These are phyloP conservation scores for Ladona fulva DNA, from an alignment of 1,140 invertebrate species.

Conservation along the genomic window DNA sequence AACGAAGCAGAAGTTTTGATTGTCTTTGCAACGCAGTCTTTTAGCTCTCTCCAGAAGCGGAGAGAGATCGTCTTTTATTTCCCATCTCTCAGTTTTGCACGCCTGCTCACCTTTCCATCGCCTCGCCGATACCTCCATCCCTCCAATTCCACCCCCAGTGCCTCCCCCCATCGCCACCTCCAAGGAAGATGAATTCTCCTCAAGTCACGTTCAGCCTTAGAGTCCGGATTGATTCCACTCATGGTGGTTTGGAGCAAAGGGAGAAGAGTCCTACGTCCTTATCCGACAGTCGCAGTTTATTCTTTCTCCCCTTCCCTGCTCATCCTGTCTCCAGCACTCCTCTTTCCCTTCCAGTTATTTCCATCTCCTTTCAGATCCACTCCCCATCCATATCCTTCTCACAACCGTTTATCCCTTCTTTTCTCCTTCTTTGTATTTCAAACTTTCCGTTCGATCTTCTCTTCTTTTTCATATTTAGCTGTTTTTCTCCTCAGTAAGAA, in stretches of 20 bases:
- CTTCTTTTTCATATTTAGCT: background rate
- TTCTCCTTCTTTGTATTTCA: background rate
- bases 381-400: background rate
- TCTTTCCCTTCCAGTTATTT: background rate
- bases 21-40: background rate
- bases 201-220: background rate
- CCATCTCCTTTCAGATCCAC: background rate
- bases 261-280: background rate
- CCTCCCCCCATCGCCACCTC: background rate
- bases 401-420: background rate
- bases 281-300: constrained; percentile 8
- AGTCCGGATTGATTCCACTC: background rate
- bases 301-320: background rate
- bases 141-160: background rate
- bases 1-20: background rate
- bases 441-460: background rate
- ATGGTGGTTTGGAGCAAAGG: background rate
- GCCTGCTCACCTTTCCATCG: background rate
- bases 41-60: no score
- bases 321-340: background rate
- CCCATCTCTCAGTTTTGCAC: no score
- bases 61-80: no score
- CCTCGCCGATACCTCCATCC: background rate
- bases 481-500: background rate
- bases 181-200: background rate